Conservation (phyloP, 2,113 vertebrate genomes). For the Tauraco erythrolophus region DNA sequence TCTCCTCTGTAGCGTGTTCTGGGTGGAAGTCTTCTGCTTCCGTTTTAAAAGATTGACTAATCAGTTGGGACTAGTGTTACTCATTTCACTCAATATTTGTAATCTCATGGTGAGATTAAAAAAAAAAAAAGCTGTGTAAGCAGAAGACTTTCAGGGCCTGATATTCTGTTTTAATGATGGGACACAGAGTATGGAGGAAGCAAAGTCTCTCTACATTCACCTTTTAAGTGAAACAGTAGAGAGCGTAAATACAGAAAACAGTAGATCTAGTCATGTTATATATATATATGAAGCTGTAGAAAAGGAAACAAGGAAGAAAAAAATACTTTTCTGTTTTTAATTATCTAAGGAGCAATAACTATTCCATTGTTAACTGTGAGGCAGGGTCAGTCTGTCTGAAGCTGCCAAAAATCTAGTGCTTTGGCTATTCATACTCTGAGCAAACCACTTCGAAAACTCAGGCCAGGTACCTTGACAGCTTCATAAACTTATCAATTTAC, state of each 20-base stretch:
- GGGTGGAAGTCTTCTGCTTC: conserved; percentile 62
- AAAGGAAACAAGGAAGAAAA: background rate
- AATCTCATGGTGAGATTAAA: background rate
- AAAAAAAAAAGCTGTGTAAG: background rate
- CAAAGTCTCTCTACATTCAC: background rate
- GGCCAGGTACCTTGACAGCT: background rate
- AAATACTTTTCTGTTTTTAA: background rate
- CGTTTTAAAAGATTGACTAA: conserved; percentile 44
- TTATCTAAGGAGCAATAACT: background rate
- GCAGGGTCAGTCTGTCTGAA: background rate
- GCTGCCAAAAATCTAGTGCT: background rate
- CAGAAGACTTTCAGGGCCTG: background rate
- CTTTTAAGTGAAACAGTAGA: background rate
- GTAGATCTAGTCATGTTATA: background rate
- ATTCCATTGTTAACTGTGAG: background rate
- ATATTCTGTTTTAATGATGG: background rate
- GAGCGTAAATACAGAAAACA: background rate
- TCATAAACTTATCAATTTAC: background rate
- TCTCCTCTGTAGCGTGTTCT: background rate
- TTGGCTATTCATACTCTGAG: background rate
- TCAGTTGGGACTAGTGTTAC: background rate
- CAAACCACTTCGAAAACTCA: background rate
- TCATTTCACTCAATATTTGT: conserved; percentile 19
- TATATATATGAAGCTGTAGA: background rate
- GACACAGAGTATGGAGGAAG: background rate